These are phyloP conservation scores for Musca domestica DNA, from an alignment of 1,140 invertebrate species.

Conservation along the genomic window DNA sequence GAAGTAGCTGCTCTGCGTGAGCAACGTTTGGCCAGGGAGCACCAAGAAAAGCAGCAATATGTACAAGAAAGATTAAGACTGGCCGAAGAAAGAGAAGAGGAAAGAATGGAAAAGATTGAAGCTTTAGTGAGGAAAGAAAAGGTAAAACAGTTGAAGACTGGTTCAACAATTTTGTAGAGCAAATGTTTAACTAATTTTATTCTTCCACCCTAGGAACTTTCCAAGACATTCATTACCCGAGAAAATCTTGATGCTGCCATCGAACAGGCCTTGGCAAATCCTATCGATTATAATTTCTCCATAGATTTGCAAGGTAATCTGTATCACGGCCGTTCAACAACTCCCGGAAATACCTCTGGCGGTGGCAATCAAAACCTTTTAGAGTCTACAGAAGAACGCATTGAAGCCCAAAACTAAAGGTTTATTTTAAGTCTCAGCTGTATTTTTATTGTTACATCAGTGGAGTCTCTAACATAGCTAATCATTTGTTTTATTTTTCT, in stretches of 20 bases:
- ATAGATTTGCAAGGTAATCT: constrained; percentile 72
- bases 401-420: constrained; percentile 18
- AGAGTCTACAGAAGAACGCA: neutral
- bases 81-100: constrained; percentile 55
- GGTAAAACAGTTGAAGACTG: constrained; percentile 16
- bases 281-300: constrained; percentile 75
- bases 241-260: constrained; percentile 77
- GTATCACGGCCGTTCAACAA: constrained; percentile 43
- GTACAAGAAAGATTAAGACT: constrained; percentile 48
- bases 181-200: neutral
- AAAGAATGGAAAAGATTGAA: constrained; percentile 55
- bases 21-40: constrained; percentile 56
- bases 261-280: constrained; percentile 66
- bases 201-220: constrained; percentile 54
- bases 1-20: constrained; percentile 61
- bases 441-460: constrained; percentile 9
- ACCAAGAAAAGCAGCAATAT: constrained; percentile 56
- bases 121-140: constrained; percentile 59
- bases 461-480: neutral
- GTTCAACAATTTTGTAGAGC: constrained; percentile 5
- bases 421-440: constrained; percentile 11
- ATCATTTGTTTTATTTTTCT: too few species aligned
- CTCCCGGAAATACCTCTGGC: constrained; percentile 18
- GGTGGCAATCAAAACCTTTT: neutral
- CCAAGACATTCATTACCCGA: constrained; percentile 68